These are phyloP conservation scores for Cephus runcator DNA, from an alignment of 2,888 invertebrate genomes.

Conservation along the genomic window DNA sequence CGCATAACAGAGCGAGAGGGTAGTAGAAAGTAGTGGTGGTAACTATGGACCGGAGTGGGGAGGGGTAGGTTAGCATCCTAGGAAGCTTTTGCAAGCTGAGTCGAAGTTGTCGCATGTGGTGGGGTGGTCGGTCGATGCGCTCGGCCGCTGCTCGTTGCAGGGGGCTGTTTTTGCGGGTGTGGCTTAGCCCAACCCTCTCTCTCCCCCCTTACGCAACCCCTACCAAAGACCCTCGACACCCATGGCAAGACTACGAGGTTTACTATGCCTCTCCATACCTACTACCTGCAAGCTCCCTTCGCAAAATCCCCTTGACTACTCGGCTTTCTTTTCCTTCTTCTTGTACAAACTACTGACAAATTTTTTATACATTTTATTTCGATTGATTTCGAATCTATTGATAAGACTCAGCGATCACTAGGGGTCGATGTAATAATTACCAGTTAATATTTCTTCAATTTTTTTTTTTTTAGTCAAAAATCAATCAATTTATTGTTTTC, in stretches of 20 bases:
- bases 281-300: not conserved
- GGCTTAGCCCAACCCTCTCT: conserved; percentile 57
- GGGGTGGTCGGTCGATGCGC: conserved; percentile 58
- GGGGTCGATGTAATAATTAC: not conserved
- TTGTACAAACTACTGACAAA: not conserved
- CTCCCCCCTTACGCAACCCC: conserved; percentile 48
- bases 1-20: not conserved
- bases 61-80: conserved; percentile 32
- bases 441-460: not conserved
- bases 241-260: not conserved
- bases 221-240: conserved; percentile 24
- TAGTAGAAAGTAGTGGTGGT: not conserved
- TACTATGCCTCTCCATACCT: not conserved
- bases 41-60: conserved; percentile 12
- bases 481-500: not conserved
- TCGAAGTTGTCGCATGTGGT: conserved; percentile 57
- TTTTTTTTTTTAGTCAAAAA: not conserved
- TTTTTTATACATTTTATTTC: not conserved
- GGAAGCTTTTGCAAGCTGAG: conserved; percentile 56
- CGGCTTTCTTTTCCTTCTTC: not conserved
- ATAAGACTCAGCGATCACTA: not conserved
- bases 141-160: conserved; percentile 54
- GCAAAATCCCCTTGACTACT: not conserved
- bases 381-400: too few species aligned
- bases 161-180: conserved; percentile 63